Evolutionary conservation across 2,797 vertebrate genomes (phyloP).

Genomic region (Streptopelia turtur): DNA sequence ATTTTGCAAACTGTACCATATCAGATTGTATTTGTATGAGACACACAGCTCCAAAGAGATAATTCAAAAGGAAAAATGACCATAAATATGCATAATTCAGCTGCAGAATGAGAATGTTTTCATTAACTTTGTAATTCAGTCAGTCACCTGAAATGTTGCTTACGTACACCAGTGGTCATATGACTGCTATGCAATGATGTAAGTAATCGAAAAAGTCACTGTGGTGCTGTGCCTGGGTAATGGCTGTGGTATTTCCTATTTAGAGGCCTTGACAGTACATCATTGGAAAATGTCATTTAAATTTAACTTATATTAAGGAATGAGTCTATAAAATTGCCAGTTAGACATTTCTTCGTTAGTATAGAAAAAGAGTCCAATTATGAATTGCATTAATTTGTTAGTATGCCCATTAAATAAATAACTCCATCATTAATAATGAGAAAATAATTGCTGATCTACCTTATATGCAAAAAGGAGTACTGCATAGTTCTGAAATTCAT

Average conservation of each 20-base stretch:
- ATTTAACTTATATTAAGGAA: slow-evolving; percentile 19
- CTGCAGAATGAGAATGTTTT: neutral
- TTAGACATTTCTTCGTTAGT: neutral
- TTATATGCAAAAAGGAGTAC: neutral
- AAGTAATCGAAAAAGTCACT: neutral
- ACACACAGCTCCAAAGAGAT: neutral
- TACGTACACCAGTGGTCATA: neutral
- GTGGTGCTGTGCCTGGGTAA: neutral
- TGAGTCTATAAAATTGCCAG: neutral
- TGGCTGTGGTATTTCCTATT: neutral
- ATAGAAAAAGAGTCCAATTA: neutral
- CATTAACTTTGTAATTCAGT: neutral
- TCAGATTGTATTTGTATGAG: neutral
- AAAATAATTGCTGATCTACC: neutral
- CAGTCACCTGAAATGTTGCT: neutral
- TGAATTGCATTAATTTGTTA: slow-evolving; percentile 5
- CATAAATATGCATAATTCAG: neutral
- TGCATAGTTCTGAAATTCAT: neutral
- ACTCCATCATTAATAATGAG: neutral
- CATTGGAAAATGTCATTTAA: slow-evolving; percentile 3
- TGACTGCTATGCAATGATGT: neutral
- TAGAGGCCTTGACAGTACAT: neutral
- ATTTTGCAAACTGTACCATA: neutral
- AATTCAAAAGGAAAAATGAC: neutral
- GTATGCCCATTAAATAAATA: neutral